Base-by-base conservation (phyloP, 2,797 vertebrate genomes). In the Fratercula arctica region DNA sequence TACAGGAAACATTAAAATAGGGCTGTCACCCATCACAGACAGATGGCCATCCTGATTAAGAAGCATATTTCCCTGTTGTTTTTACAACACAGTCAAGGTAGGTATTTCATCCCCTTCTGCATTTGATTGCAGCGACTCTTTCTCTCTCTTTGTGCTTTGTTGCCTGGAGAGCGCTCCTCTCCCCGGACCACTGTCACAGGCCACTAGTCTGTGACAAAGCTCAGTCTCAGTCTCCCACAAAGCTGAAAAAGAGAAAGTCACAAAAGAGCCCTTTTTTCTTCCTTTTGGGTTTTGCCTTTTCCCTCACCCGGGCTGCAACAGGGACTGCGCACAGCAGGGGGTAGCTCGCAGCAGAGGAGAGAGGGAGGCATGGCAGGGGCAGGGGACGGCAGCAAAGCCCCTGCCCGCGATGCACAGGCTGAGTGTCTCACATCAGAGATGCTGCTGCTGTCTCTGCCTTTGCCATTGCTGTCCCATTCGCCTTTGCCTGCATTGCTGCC, bases 201-300 rank as follows among this genome's bases (percentile, higher is more conserved):
- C 91, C 87, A 82, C 77, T 96, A 97, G 88, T 61, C 76, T 96
- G 79, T 96, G 92, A 95, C 95, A 97, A 96, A 97, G 94, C 96
- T 96, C 85, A 80, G 91, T 87, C 95, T 97, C 96, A 96, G 63
- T 94, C 96, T 96, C 95, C 61, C 85, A 88, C 72, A 86, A 93
- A 93, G 81, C 72, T 95, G 89, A 96, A 92, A 97, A 93, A 87
- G 35, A 31, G 63, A 90, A 96, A 91, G 53, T 80, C 72, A 97
- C 94, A 97, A 96, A 96, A 93, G 93, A 91, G 6, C 21, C 67
- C 24, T 82, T 94, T 95, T 75, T 60, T 6, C 16, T 50, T 67
- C 13, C 26, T 82, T 93, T 83, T 24, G 67, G 21, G 15, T 60
- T 94, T 94, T 94, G 68, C 85, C 26, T 85, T 91, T 96, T 89